Percentiles rank a stretch among this genome's conserved stretches.
phyloP scores from a whole-genome alignment of 2,113 vertebrate genomes.

The Rhizomys pruinosus region DNA sequence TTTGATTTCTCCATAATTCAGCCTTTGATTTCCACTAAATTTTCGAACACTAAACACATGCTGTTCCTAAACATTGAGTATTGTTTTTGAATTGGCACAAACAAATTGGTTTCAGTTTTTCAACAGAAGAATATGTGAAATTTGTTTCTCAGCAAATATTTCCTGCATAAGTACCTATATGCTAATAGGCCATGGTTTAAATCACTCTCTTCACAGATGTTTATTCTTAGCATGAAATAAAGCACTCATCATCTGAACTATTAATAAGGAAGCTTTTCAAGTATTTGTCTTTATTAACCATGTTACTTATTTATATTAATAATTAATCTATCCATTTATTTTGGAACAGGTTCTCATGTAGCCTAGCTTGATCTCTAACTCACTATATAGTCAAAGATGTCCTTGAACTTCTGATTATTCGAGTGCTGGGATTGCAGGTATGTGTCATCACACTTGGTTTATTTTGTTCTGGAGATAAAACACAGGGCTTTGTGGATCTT shows the following conservation, averaged over 20 bases:
- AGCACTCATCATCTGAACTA: too few relatives aligned
- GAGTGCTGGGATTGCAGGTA: neutral
- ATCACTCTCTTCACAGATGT: neutral
- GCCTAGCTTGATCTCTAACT: neutral
- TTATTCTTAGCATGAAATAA: neutral
- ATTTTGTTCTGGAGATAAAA: too few relatives aligned
- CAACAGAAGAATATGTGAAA: slow-evolving; percentile 48
- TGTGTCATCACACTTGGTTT: too few relatives aligned
- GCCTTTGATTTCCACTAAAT: too few relatives aligned
- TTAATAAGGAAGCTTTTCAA: neutral
- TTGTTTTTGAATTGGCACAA: slow-evolving; percentile 12
- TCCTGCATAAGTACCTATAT: neutral
- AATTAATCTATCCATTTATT: neutral
- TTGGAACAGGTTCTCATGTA: neutral
- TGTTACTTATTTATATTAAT: neutral
- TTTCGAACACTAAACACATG: too few relatives aligned
- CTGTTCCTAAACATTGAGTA: neutral
- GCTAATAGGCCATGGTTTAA: neutral
- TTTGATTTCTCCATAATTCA: too few relatives aligned
- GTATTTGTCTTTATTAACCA: neutral
- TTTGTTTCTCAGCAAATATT: too few relatives aligned
- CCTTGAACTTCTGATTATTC: neutral
- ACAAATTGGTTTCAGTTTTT: neutral
- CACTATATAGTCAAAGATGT: neutral
- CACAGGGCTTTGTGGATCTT: neutral